These are phyloP conservation scores for Polyergus mexicanus DNA, from an alignment of 1,140 invertebrate genomes.

Conservation along the genomic window DNA sequence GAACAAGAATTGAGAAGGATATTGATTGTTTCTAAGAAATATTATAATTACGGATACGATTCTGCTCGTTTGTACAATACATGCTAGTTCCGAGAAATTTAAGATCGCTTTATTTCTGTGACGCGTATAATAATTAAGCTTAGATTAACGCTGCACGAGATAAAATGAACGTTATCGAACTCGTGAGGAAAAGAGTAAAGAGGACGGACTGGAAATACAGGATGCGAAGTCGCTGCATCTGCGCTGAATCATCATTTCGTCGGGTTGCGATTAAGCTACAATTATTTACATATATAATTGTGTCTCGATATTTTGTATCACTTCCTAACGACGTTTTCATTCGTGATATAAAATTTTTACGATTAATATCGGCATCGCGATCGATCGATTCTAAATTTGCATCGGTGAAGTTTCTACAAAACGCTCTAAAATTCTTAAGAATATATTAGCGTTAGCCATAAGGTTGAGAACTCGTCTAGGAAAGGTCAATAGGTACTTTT, in stretches of 20 bases:
- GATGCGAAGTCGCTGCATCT: background rate
- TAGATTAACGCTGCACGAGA: background rate
- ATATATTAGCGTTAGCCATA: background rate
- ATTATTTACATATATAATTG: constrained; percentile 54
- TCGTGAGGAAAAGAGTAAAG: background rate
- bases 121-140: constrained; percentile 17
- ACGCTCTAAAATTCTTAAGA: background rate
- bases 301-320: constrained; percentile 29
- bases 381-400: constrained; percentile 40
- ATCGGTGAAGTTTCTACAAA: constrained; percentile 7
- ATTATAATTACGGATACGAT: background rate
- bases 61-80: background rate
- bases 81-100: background rate
- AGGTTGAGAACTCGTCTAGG: background rate
- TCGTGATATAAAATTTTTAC: constrained; percentile 15
- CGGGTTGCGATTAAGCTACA: constrained; percentile 8
- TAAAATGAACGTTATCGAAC: constrained; percentile 22
- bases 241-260: constrained; percentile 25
- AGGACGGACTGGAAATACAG: background rate
- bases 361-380: constrained; percentile 31
- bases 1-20: background rate
- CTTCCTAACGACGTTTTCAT: background rate
- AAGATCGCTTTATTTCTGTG: background rate
- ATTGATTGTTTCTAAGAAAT: background rate
- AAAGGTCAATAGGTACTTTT: background rate